Percentiles rank a stretch among this genome's conserved stretches.
Conservation (phyloP, 1,140 invertebrate species). For the Heliconius hewitsoni region DNA sequence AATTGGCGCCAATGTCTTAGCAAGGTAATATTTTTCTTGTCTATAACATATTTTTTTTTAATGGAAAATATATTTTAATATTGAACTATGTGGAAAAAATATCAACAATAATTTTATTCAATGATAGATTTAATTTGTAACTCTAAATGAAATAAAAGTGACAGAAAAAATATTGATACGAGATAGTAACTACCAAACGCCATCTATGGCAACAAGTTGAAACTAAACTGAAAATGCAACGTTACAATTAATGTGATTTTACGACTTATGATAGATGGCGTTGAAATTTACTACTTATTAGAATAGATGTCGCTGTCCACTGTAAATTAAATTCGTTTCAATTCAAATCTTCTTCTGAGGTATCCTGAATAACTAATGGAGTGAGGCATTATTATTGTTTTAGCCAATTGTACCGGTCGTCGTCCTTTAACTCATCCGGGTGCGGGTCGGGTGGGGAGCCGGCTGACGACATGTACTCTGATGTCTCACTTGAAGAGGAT, state of each 20-base stretch:
- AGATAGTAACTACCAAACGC: constrained; percentile 30
- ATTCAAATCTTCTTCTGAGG: constrained; percentile 38
- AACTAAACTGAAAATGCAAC: not conserved
- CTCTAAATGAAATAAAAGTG: too few relatives aligned
- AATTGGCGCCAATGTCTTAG: constrained; percentile 91
- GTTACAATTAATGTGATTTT: not conserved
- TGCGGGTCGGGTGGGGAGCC: constrained; percentile 94
- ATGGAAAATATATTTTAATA: too few relatives aligned
- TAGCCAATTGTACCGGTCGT: constrained; percentile 93
- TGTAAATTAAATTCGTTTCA: constrained; percentile 24
- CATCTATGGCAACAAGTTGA: constrained; percentile 47
- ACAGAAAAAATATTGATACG: too few relatives aligned
- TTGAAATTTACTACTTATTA: not conserved
- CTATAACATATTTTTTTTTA: not conserved
- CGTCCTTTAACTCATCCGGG: constrained; percentile 94
- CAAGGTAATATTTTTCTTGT: constrained; percentile 84
- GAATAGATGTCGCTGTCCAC: constrained; percentile 56
- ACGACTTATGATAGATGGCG: constrained; percentile 40
- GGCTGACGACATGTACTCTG: constrained; percentile 95
- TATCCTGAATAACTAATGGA: constrained; percentile 45
- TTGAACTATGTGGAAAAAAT: too few relatives aligned
- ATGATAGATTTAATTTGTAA: too few relatives aligned
- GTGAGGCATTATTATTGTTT: constrained; percentile 67
- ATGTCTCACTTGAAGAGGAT: constrained; percentile 94
- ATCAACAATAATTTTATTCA: too few relatives aligned